Evolutionary conservation across 2,113 vertebrate genomes (phyloP), one percentile per base, ranked within the genome.

Genomic region (Pangasianodon hypophthalmus): DNA sequence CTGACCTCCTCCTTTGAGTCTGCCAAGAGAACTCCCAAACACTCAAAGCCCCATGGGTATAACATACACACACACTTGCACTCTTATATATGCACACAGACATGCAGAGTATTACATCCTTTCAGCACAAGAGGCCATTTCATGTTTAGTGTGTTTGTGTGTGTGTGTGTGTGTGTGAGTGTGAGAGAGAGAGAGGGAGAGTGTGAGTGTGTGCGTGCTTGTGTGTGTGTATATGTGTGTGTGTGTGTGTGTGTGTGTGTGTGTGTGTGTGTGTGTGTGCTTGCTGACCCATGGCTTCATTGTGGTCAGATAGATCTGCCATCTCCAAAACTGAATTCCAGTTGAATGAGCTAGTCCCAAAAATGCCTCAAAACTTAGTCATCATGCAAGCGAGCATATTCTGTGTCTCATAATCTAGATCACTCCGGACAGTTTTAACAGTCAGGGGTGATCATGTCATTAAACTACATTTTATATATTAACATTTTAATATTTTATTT

Each of bases 1-100:
- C 91, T 84, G 62, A 93, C 92, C 69, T 93, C 93, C 90, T 86
- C 92, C 93, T 95, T 94, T 94, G 94, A 93, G 93, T 94, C 91
- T 93, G 92, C 88, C 83, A 86, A 87, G 90, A 93, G 91, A 91
- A 88, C 93, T 94, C 93, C 92, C 92, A 79, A 92, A 88, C 92
- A 88, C 92, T 93, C 75, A 87, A 92, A 94, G 93, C 93, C 91
- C 93, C 91, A 89, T 82, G 90, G 91, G 91, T 86, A 88, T 89
- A 85, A 89, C 91, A 92, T 32, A 87, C 58, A 69, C 84, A 69
- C 84, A 64, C 67, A 64, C 54, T 48, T 32, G 16, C 88, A 52
- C 69, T n/a, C 85, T 71, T 41, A 60, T 44, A 62, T 41, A 75
- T 48, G 80, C 50, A 60, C 69, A 46, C 56, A 88, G 24, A 54